Evolutionary conservation across 1,140 invertebrate genomes (phyloP).

Genomic region (Listronotus oregonensis): DNA sequence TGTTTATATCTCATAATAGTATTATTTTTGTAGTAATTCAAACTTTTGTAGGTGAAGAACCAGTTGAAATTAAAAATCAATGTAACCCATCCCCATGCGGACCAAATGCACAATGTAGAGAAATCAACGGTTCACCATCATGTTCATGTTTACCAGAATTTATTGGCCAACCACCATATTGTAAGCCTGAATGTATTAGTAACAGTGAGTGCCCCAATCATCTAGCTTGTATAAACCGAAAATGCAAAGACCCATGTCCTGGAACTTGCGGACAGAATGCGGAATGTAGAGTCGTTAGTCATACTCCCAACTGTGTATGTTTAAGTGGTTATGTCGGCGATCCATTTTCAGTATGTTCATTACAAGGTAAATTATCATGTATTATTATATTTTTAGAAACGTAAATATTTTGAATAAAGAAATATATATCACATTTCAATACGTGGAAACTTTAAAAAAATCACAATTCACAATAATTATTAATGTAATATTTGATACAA

Average conservation of each 20-base stretch:
- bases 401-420: no score
- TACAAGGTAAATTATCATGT: conserved; percentile 11
- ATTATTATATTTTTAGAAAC: no score
- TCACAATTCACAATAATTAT: no score
- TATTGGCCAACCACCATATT: conserved; percentile 71
- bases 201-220: conserved; percentile 74
- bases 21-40: neutral
- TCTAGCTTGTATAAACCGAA: conserved; percentile 72
- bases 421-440: no score
- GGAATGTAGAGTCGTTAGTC: conserved; percentile 75
- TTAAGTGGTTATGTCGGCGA: conserved; percentile 66
- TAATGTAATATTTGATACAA: no score
- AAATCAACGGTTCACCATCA: conserved; percentile 61
- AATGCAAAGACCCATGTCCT: conserved; percentile 74
- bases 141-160: conserved; percentile 71
- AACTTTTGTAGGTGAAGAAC: neutral
- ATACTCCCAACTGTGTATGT: conserved; percentile 77
- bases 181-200: conserved; percentile 74
- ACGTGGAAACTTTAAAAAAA: no score
- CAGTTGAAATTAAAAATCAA: neutral
- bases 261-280: conserved; percentile 74
- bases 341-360: conserved; percentile 61
- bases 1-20: conserved; percentile 9
- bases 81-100: conserved; percentile 81
- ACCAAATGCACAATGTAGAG: conserved; percentile 76